Evolutionary conservation across 2,888 invertebrate species (phyloP).

Genomic region (Chelonus formosanus): DNA sequence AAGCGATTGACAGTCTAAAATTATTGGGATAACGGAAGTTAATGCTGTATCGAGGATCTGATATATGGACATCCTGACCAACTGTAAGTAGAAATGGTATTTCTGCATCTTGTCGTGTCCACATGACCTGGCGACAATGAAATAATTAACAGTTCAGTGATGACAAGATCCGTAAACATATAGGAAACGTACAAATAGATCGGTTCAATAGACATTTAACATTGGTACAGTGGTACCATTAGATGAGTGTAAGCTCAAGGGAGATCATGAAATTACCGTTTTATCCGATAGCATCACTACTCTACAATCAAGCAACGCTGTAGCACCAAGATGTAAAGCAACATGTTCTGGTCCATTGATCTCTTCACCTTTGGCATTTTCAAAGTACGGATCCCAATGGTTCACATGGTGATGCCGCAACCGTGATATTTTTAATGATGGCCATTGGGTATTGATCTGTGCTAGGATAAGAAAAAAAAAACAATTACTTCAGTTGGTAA

Average conservation of each 20-base stretch:
- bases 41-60: conserved; percentile 72
- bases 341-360: conserved; percentile 70
- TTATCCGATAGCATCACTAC: conserved; percentile 77
- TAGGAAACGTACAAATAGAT: too few relatives aligned
- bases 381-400: conserved; percentile 79
- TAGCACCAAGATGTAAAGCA: conserved; percentile 73
- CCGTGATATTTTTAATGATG: conserved; percentile 60
- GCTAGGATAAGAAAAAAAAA: conserved; percentile 36
- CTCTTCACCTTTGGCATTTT: conserved; percentile 67
- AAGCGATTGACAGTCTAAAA: conserved; percentile 76
- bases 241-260: too few relatives aligned
- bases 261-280: conserved; percentile 66
- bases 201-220: too few relatives aligned
- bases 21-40: conserved; percentile 78
- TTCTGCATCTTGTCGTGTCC: conserved; percentile 73
- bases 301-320: conserved; percentile 73
- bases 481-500: too few relatives aligned
- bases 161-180: too few relatives aligned
- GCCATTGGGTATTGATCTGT: conserved; percentile 47
- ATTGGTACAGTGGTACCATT: too few relatives aligned
- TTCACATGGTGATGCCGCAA: conserved; percentile 75
- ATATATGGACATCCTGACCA: conserved; percentile 72
- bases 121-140: conserved; percentile 70
- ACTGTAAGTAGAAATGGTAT: conserved; percentile 74
- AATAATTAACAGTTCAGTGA: conserved; percentile 30